A percentile compares a stretch with the other conserved stretches of the same genome.
Conservation (phyloP, 2,797 vertebrate genomes). For the Coendou prehensilis region DNA sequence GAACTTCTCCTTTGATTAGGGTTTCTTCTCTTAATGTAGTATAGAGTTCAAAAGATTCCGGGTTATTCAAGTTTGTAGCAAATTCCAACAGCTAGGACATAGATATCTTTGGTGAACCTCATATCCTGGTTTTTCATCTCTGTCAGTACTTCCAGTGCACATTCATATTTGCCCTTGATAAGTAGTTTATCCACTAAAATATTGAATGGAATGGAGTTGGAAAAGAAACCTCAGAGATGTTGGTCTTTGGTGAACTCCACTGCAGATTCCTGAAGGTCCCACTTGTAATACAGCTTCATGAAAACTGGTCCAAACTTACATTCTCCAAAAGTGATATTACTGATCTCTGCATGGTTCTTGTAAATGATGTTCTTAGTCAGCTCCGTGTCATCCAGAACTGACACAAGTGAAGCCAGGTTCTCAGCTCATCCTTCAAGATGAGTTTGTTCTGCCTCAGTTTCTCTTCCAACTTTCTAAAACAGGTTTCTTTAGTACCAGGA, state of each 20-base stretch:
- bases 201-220: constrained; percentile 94
- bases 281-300: constrained; percentile 95
- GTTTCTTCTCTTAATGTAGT: constrained; percentile 91
- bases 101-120: constrained; percentile 92
- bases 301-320: constrained; percentile 96
- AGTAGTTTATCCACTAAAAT: constrained; percentile 91
- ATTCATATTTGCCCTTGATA: background rate
- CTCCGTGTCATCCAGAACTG: background rate
- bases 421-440: background rate
- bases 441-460: background rate
- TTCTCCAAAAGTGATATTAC: constrained; percentile 87
- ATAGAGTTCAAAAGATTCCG: constrained; percentile 91
- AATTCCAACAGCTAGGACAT: constrained; percentile 91
- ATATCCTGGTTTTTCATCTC: constrained; percentile 93
- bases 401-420: background rate
- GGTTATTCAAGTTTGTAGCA: constrained; percentile 95
- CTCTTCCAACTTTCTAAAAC: background rate
- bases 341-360: constrained; percentile 93
- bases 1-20: constrained; percentile 87
- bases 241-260: constrained; percentile 92
- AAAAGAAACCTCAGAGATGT: constrained; percentile 92
- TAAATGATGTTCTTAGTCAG: background rate
- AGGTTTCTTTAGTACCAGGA: constrained; percentile 87
- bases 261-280: constrained; percentile 93
- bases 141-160: constrained; percentile 91